Evolutionary conservation across 2,113 vertebrate genomes (phyloP).

Genomic region (Leptosomus discolor): DNA sequence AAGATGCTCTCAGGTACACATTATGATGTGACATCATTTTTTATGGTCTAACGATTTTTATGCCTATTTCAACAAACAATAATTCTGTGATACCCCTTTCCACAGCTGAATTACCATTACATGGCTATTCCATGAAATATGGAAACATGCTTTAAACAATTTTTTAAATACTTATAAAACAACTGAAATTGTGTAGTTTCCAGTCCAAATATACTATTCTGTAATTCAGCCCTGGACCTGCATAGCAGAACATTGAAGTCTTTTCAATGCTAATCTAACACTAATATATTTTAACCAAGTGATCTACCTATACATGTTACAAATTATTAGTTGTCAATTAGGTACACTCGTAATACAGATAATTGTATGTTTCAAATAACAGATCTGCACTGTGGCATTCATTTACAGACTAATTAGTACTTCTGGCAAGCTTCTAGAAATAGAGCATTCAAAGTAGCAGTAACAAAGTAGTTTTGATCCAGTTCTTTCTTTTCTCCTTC

Average conservation of each 20-base stretch:
- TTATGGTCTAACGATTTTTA: not conserved
- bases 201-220: not conserved
- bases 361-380: conserved; percentile 54
- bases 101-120: not conserved
- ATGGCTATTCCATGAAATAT: not conserved
- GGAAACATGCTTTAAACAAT: not conserved
- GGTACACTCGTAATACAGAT: conserved; percentile 27
- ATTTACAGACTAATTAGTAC: conserved; percentile 61
- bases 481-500: not conserved
- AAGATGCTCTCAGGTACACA: not conserved
- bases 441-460: conserved; percentile 28
- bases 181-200: not conserved
- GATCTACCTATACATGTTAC: not conserved
- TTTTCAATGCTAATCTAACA: conserved; percentile 3
- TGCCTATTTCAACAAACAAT: not conserved
- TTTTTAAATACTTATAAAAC: not conserved
- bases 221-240: not conserved
- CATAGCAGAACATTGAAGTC: not conserved
- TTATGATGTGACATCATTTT: not conserved
- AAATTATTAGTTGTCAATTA: conserved; percentile 58
- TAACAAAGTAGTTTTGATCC: conserved; percentile 8
- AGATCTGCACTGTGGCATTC: conserved; percentile 34
- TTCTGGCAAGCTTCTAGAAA: conserved; percentile 60
- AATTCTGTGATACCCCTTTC: not conserved
- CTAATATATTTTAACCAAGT: conserved; percentile 31